A percentile compares a stretch with the other conserved stretches of the same genome.
phyloP scores from a whole-genome alignment of 2,888 invertebrate species.

The Conistra vaccinii region DNA sequence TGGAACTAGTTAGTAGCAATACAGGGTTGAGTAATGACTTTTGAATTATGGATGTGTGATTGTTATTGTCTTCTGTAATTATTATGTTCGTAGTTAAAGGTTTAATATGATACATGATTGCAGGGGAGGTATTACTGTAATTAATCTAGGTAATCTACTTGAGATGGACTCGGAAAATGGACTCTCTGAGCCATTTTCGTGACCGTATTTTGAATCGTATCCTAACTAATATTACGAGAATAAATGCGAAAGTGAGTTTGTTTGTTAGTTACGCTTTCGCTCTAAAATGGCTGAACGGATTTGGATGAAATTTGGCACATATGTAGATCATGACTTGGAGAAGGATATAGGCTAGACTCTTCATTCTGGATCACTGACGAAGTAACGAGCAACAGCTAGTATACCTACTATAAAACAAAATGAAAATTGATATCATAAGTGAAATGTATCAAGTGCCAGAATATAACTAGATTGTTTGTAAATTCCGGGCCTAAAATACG shows the following conservation, averaged over 20 bases:
- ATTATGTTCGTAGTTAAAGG: constrained; percentile 19
- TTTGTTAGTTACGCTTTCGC: too few species aligned
- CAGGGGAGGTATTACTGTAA: background rate
- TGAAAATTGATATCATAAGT: background rate
- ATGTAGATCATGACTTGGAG: too few species aligned
- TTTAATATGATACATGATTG: constrained; percentile 36
- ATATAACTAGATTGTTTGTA: background rate
- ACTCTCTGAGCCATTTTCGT: too few species aligned
- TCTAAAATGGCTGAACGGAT: too few species aligned
- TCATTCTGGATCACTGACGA: too few species aligned
- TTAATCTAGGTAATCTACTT: constrained; percentile 11
- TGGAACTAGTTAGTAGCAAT: constrained; percentile 44
- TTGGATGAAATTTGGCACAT: too few species aligned
- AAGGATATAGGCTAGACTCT: too few species aligned
- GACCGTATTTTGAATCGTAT: background rate
- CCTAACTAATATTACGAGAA: too few species aligned
- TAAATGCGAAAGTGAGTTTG: too few species aligned
- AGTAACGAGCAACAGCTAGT: too few species aligned
- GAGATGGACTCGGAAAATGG: background rate
- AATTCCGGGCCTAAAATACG: background rate
- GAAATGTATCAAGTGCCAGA: background rate
- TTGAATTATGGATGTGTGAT: constrained; percentile 38
- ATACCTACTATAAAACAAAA: background rate
- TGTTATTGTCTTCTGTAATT: constrained; percentile 42
- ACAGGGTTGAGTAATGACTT: constrained; percentile 45